Base-by-base conservation (phyloP, 1,140 invertebrate species). In the Heliconius hewitsoni region DNA sequence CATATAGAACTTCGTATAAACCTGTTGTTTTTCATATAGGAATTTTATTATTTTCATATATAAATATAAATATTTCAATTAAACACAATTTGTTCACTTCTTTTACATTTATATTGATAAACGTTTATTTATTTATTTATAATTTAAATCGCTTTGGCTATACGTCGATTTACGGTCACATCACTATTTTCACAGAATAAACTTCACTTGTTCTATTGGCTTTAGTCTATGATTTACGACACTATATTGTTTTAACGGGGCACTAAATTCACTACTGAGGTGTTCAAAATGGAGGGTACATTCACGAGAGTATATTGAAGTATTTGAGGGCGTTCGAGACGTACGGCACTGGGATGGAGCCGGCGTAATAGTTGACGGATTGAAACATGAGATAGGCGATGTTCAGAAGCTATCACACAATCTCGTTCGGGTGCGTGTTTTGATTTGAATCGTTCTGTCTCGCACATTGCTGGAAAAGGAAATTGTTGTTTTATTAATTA, bases 401-500 rank as follows among this genome's bases (percentile, higher is more conserved):
- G 89, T 94, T 93, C 77, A 95, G 91, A 87, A 95, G 94, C 94
- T 95, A 95, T 95, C 94, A 95, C 94, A 95, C 94, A 80, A 95
- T 94, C 85, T 95, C 94, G 81, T 95, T 95, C 39, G 94, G 93
- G 85, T 95, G 94, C 75, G 90, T 90, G 83, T 95, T 95, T 81
- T 95, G 94, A 93, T 95, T 95, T 19, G 94, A 95, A 80, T 95
- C 94, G 83, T 95, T 95, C 74, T 94, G 93, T 78, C 93, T 84
- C n/a, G 94, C 89, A 84, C 94, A 95, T 90, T 95, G 94, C 94
- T 94, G 93, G 39, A 90, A 92, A 82, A 81, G n/a, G 86, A 82
- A 86, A 85, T 46, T 16, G 42, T 46, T 46, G 0, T 3, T 46
- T 16, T 46, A 46, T 46, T 46, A 46, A 0, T 46, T 46, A 46